Base-by-base conservation (phyloP, 1,140 invertebrate species). In the Danaus melanippus region DNA sequence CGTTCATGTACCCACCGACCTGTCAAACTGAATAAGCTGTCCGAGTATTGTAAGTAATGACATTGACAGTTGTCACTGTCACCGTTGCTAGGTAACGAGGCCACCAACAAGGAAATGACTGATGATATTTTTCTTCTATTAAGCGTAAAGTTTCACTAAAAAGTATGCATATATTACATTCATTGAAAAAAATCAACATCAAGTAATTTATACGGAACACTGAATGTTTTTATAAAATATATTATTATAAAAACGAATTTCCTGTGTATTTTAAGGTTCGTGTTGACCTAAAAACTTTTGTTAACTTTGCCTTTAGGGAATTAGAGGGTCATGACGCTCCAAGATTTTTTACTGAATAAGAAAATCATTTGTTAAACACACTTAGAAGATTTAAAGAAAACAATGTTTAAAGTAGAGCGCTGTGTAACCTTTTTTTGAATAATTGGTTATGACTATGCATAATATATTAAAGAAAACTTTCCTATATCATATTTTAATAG, bases 281-380 rank as follows among this genome's bases (percentile, higher is more conserved):
- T 53, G 57, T 59, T 59, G 57, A 59, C 57, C 57, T 59, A 53
- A 41, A 53, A 59, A 59, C 48, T 42, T 59, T 59, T 53, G 47
- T 54, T 41, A 50, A 49, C 56, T 50, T 53, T 45, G 42, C 47
- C 52, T 50, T 46, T 41, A 59, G 57, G 57, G 52, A 59, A 59
- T 54, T 59, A 59, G 46, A 50, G 52, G 51, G 57, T 59, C 53
- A 59, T 53, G 52, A 52, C 53, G 47, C 42, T 42, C 54, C 42
- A 50, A 53, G 57, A 54, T 54, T 54, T 59, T 56, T 56, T 50
- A 12, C 15, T 39, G 11, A 50, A 50, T 48, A 42, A 56, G 53
- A 55, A 42, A 56, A 50, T 50, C 54, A 50, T 50, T 56, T 56
- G 47, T 17, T 50, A 56, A 56, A 44, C 54, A 56, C 42, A 56